Evolutionary conservation across 2,797 vertebrate species (phyloP).

Genomic region (Lagorchestes hirsutus): DNA sequence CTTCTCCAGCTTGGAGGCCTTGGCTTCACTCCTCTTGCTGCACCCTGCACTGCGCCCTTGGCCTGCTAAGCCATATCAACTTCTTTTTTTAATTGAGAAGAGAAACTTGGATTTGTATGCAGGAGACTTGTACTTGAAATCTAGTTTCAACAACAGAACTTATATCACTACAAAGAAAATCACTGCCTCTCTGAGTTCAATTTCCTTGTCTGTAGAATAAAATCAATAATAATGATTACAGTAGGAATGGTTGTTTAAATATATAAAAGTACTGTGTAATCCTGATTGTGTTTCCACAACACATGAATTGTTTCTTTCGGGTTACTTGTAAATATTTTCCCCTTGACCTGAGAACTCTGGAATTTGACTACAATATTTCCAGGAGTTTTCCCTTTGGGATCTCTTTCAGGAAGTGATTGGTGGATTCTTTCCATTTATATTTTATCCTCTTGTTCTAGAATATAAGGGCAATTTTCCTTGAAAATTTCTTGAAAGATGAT

Average conservation of each 20-base stretch:
- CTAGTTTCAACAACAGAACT: not conserved
- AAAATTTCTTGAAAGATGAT: too few relatives aligned
- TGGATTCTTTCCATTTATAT: too few relatives aligned
- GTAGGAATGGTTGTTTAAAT: not conserved
- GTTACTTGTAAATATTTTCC: too few relatives aligned
- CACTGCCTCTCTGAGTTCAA: not conserved
- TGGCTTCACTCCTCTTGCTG: slow-evolving; percentile 90
- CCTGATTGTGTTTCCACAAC: too few relatives aligned
- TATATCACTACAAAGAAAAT: not conserved
- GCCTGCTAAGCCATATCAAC: slow-evolving; percentile 90
- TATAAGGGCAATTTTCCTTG: too few relatives aligned
- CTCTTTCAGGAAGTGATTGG: too few relatives aligned
- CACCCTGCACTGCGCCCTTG: slow-evolving; percentile 91
- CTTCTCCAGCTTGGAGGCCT: slow-evolving; percentile 90
- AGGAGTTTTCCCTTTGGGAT: too few relatives aligned
- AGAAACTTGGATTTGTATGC: not conserved
- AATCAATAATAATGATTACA: not conserved
- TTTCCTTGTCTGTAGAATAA: not conserved
- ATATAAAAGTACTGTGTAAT: too few relatives aligned
- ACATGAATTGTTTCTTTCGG: too few relatives aligned
- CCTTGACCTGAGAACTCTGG: too few relatives aligned
- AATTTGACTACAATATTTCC: too few relatives aligned
- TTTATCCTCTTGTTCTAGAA: too few relatives aligned
- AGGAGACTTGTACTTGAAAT: not conserved
- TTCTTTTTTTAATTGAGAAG: not conserved